Base-by-base conservation (phyloP, 2,888 invertebrate species). In the Allacma fusca region DNA sequence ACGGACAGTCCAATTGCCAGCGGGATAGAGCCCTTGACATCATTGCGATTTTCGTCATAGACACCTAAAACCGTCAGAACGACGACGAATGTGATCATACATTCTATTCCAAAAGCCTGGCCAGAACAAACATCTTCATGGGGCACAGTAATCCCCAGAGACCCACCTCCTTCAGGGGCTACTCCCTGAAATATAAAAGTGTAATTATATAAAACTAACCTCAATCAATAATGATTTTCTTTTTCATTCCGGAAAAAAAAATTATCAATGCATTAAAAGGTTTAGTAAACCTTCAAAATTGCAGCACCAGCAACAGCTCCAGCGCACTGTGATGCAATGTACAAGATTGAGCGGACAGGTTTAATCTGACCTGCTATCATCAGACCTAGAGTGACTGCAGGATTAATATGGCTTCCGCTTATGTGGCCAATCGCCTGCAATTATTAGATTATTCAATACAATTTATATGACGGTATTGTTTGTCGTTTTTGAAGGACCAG, bases 1-100 rank as follows among this genome's bases (percentile, higher is more conserved):
- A 97, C 94, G 0, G 96, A 91, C 83, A 97, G 89, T 0, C 97
- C 97, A 85, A 97, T 96, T 76, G 95, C 92, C 72, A 97, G 88
- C 0, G 96, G 94, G 0, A 93, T 95, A 0, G 94, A 91, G 44
- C 92, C 91, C 85, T 93, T 93, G 85, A 93, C 90, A 86, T 96
- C 94, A 12, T 91, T 90, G 79, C 95, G 91, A 84, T 92, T 91
- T 0, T 89, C 89, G 87, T 97, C 96, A 82, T 93, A 93, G 62
- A 94, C 95, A 79, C 95, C 95, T 86, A 94, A 96, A 21, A 97
- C 94, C 5, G 94, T 93, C 82, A 96, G 89, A 44, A 96, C 91
- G 79, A 97, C 89, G 16, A 96, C 90, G 85, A 97, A 92, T 64
- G 96, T 96, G 84, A 95, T 91, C 85, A 96, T 88, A 0, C 92